These are phyloP conservation scores for Anorthoa munda DNA, from an alignment of 2,888 invertebrate species.

Conservation along the genomic window DNA sequence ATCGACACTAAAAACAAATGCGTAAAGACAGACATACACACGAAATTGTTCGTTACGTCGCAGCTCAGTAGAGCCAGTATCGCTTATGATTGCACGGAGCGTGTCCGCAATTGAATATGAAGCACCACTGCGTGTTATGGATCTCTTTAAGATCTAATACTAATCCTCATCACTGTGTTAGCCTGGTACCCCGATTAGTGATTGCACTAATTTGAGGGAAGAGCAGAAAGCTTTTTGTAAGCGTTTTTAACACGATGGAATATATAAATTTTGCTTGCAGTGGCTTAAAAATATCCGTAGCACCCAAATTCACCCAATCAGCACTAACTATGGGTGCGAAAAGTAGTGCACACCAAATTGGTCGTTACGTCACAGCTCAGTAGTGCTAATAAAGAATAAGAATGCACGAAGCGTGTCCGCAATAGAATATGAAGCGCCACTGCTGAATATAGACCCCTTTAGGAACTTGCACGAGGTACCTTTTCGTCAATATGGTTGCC, in stretches of 20 bases:
- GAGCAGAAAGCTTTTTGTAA: too few relatives aligned
- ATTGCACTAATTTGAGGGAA: too few relatives aligned
- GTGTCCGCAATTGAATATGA: conserved; percentile 68
- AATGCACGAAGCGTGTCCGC: conserved; percentile 67
- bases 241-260: too few relatives aligned
- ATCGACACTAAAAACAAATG: conserved; percentile 12
- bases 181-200: too few relatives aligned
- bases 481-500: too few relatives aligned
- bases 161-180: too few relatives aligned
- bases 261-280: neutral
- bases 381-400: conserved; percentile 56
- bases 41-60: conserved; percentile 54
- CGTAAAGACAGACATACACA: neutral
- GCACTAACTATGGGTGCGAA: conserved; percentile 4
- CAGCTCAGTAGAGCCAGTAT: conserved; percentile 42
- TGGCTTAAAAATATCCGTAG: neutral
- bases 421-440: conserved; percentile 67
- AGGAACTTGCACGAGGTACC: too few relatives aligned
- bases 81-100: conserved; percentile 65
- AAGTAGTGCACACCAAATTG: conserved; percentile 14
- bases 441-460: too few relatives aligned
- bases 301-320: conserved; percentile 1
- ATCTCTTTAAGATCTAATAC: too few relatives aligned
- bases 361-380: conserved; percentile 50
- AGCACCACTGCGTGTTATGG: conserved; percentile 42